Conservation (phyloP, 2,888 invertebrate species). For the Rhodophaea formosa region DNA sequence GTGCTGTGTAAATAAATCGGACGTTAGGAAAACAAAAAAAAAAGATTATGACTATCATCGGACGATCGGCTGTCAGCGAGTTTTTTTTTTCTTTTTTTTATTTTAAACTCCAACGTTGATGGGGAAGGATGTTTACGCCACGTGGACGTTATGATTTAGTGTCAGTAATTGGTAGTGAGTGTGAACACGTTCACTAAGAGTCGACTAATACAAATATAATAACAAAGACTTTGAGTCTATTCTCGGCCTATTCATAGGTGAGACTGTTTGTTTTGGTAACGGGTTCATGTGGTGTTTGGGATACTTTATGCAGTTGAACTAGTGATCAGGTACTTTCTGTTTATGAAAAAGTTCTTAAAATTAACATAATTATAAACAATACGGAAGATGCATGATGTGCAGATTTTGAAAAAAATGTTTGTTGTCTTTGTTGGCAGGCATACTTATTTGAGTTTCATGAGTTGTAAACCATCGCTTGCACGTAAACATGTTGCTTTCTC, state of each 20-base stretch:
- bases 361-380: too few species aligned
- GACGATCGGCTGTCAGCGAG: slow-evolving; percentile 71
- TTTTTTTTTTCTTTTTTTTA: slow-evolving; percentile 65
- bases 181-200: slow-evolving; percentile 75
- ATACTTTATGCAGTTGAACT: slow-evolving; percentile 40
- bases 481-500: too few species aligned
- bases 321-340: slow-evolving; percentile 21
- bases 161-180: slow-evolving; percentile 76
- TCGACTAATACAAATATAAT: slow-evolving; percentile 72
- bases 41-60: slow-evolving; percentile 73
- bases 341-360: too few species aligned
- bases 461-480: too few species aligned
- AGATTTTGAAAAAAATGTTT: too few species aligned
- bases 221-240: slow-evolving; percentile 68
- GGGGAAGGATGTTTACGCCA: slow-evolving; percentile 74
- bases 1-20: slow-evolving; percentile 63
- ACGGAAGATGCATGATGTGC: too few species aligned
- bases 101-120: slow-evolving; percentile 47
- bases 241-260: slow-evolving; percentile 63
- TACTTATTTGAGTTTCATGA: too few species aligned
- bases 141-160: slow-evolving; percentile 76
- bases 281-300: slow-evolving; percentile 49
- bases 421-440: too few species aligned
- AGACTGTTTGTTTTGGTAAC: slow-evolving; percentile 57
- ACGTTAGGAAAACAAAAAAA: slow-evolving; percentile 52